phyloP scores from a whole-genome alignment of 2,888 invertebrate genomes.

The Smittia sp. region DNA sequence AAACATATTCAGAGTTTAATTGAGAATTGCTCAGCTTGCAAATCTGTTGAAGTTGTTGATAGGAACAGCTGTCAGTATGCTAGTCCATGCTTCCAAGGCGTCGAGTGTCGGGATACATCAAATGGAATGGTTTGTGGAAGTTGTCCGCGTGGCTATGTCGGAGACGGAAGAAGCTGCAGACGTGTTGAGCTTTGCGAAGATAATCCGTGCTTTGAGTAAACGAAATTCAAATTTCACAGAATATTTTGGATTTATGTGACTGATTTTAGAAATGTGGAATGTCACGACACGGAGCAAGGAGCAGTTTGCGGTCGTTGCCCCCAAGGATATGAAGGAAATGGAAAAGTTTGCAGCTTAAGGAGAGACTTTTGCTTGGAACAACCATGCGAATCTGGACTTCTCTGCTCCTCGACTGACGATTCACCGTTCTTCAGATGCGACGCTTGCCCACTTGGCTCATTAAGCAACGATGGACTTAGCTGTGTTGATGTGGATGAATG shows the following conservation, averaged over 20 bases:
- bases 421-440: constrained; percentile 77
- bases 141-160: constrained; percentile 65
- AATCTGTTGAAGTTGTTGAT: not conserved
- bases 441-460: constrained; percentile 67
- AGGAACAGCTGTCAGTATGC: not conserved
- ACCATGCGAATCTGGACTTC: constrained; percentile 67
- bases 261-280: constrained; percentile 46
- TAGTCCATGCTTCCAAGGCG: constrained; percentile 48
- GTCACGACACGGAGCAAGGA: constrained; percentile 55
- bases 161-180: constrained; percentile 65
- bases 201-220: constrained; percentile 58
- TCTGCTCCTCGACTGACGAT: constrained; percentile 60
- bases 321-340: constrained; percentile 64
- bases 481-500: constrained; percentile 81
- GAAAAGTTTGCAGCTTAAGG: constrained; percentile 57
- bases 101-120: constrained; percentile 60
- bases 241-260: not conserved
- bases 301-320: constrained; percentile 67
- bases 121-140: constrained; percentile 66
- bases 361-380: constrained; percentile 59
- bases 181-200: constrained; percentile 61
- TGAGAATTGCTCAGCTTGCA: constrained; percentile 27
- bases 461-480: constrained; percentile 66
- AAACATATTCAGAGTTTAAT: constrained; percentile 16
- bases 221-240: not conserved